These are phyloP conservation scores for Caenorhabditis sp. DNA, from an alignment of 2,888 invertebrate species.

Conservation along the genomic window DNA sequence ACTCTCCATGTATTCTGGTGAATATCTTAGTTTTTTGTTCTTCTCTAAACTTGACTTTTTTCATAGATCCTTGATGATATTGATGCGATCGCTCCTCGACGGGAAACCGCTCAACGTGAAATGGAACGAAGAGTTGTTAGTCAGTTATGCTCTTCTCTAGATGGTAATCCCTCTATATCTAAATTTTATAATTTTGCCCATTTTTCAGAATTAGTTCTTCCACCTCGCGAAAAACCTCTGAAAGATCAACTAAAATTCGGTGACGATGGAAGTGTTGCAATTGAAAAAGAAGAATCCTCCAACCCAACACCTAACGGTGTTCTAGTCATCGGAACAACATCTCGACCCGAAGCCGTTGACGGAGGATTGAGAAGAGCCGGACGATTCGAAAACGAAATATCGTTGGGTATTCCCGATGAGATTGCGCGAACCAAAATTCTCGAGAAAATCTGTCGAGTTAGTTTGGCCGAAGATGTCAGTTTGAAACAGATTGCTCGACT, in stretches of 20 bases:
- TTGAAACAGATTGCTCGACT: slow-evolving; percentile 81
- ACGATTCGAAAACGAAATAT: slow-evolving; percentile 75
- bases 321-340: slow-evolving; percentile 88
- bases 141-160: slow-evolving; percentile 87
- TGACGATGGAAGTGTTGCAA: slow-evolving; percentile 48
- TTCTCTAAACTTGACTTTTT: too few species aligned
- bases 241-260: slow-evolving; percentile 47
- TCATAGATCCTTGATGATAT: slow-evolving; percentile 84
- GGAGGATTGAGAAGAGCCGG: slow-evolving; percentile 80
- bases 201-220: slow-evolving; percentile 49
- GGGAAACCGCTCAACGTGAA: slow-evolving; percentile 88
- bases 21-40: too few species aligned
- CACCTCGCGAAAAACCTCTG: slow-evolving; percentile 46
- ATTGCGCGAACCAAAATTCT: slow-evolving; percentile 76
- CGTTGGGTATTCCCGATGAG: slow-evolving; percentile 89
- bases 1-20: slow-evolving; percentile 62
- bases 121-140: slow-evolving; percentile 96
- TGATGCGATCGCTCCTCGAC: slow-evolving; percentile 90
- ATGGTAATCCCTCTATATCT: slow-evolving; percentile 75
- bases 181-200: neutral
- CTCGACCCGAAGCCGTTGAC: slow-evolving; percentile 89
- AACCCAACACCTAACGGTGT: slow-evolving; percentile 39
- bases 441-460: slow-evolving; percentile 74
- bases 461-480: slow-evolving; percentile 79
- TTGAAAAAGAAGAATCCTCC: slow-evolving; percentile 16